Conservation (phyloP, 2,888 invertebrate species). For the Corbicula japonica region DNA sequence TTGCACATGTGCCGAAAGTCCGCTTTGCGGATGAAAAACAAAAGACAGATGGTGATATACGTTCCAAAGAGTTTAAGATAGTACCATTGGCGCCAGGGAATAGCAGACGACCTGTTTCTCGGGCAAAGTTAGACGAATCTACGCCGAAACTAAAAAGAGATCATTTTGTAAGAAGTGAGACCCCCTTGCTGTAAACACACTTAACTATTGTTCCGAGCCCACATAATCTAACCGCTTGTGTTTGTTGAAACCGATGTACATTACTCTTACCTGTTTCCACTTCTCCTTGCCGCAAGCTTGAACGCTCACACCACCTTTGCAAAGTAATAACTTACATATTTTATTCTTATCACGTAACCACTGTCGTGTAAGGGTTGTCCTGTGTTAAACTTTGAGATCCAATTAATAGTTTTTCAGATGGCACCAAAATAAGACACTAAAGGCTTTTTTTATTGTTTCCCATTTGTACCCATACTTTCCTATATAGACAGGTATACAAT, state of each 20-base stretch:
- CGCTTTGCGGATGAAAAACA: constrained; percentile 41
- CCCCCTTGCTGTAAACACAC: not conserved
- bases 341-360: constrained; percentile 2
- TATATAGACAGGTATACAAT: too few species aligned
- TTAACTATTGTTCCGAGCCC: too few species aligned
- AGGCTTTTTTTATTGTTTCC: too few species aligned
- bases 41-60: constrained; percentile 41
- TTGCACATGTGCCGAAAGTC: constrained; percentile 18
- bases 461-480: too few species aligned
- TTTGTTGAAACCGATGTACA: too few species aligned
- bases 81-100: constrained; percentile 35
- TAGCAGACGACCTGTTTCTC: constrained; percentile 46
- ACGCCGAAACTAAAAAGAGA: constrained; percentile 46
- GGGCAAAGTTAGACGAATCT: constrained; percentile 54
- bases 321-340: not conserved
- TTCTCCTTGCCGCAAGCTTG: too few species aligned
- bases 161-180: constrained; percentile 55
- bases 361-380: too few species aligned
- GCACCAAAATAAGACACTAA: too few species aligned
- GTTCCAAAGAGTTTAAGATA: constrained; percentile 33
- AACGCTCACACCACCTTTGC: not conserved
- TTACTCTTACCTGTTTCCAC: too few species aligned
- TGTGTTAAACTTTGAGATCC: too few species aligned
- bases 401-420: too few species aligned
- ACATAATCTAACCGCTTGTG: too few species aligned